A percentile compares a stretch with the other conserved stretches of the same genome.
These are phyloP conservation scores for Sebastes goodei DNA, from an alignment of 2,797 vertebrate genomes.

Conservation along the genomic window DNA sequence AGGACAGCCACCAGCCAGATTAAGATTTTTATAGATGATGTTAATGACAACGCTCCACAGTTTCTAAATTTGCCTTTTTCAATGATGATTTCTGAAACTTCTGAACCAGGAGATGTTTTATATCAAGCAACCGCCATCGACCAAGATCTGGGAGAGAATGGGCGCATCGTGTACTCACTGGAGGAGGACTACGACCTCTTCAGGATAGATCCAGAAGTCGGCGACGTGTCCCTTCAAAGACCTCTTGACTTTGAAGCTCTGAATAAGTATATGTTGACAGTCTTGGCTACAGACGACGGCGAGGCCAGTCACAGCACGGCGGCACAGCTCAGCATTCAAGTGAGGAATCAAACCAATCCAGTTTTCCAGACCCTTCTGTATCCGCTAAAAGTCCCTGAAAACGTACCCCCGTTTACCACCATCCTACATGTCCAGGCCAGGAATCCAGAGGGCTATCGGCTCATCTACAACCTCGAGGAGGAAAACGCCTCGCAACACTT, in stretches of 20 bases:
- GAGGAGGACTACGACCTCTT: constrained; percentile 91
- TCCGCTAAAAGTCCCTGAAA: constrained; percentile 92
- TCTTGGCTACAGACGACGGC: constrained; percentile 88
- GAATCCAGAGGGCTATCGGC: constrained; percentile 93
- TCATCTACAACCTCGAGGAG: constrained; percentile 95
- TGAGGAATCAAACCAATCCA: constrained; percentile 94
- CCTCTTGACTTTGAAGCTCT: constrained; percentile 92
- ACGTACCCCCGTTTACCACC: constrained; percentile 90
- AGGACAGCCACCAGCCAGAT: constrained; percentile 88
- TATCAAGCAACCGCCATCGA: constrained; percentile 92
- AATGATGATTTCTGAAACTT: constrained; percentile 88
- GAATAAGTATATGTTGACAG: constrained; percentile 90
- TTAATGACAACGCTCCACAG: constrained; percentile 91
- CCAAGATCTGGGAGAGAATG: constrained; percentile 88
- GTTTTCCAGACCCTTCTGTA: constrained; percentile 94
- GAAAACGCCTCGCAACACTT: constrained; percentile 88
- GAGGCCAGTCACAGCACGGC: constrained; percentile 79
- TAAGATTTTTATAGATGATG: constrained; percentile 89
- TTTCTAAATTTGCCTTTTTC: constrained; percentile 93
- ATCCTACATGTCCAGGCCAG: constrained; percentile 95
- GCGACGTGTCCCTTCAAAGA: constrained; percentile 92
- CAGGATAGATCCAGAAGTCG: constrained; percentile 90
- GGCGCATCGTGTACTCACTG: constrained; percentile 86
- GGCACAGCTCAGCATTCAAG: constrained; percentile 87
- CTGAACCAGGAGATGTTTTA: constrained; percentile 93